Conservation (phyloP, 2,113 vertebrate genomes). For the Eonycteris spelaea region DNA sequence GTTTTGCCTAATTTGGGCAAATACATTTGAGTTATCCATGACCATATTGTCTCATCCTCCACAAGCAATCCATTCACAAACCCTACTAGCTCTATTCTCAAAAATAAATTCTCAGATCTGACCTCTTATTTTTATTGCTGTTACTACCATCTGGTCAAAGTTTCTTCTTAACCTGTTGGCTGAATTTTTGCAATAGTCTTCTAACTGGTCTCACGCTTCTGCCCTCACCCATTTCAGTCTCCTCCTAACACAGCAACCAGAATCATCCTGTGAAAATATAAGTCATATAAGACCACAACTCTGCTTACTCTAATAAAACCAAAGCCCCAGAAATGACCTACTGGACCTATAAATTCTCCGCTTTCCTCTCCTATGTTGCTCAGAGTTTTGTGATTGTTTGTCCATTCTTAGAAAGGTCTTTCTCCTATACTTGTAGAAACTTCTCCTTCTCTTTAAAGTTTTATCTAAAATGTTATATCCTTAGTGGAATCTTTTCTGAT, state of each 20-base stretch:
- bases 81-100: neutral
- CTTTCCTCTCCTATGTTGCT: neutral
- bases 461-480: neutral
- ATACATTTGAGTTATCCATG: neutral
- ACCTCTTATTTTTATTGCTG: neutral
- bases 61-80: neutral
- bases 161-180: neutral
- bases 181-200: neutral
- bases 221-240: neutral
- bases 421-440: neutral
- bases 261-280: neutral
- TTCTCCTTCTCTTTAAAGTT: neutral
- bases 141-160: neutral
- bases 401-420: neutral
- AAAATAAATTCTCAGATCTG: neutral
- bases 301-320: constrained; percentile 4
- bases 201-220: neutral
- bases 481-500: neutral
- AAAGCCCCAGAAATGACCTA: neutral
- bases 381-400: neutral
- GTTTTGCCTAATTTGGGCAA: neutral
- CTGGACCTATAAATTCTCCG: accelerated
- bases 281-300: neutral
- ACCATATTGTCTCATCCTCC: neutral
- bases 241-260: neutral